Evolutionary conservation across 2,797 vertebrate species (phyloP).

Genomic region (Pseudocheirus occidentalis): DNA sequence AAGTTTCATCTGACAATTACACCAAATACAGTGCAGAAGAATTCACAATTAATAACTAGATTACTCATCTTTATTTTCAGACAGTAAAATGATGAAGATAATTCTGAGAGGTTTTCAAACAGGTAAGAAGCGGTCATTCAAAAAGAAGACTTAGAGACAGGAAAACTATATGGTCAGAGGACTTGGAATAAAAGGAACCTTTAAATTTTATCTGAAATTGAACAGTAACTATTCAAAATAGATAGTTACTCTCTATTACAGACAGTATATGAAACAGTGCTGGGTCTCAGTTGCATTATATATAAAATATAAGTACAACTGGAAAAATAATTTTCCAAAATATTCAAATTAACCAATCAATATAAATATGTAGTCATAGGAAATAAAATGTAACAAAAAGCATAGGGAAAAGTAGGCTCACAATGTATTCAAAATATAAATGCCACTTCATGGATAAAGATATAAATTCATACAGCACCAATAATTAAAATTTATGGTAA

Average conservation of each 20-base stretch:
- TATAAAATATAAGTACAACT: not conserved
- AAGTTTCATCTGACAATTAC: slow-evolving; percentile 47
- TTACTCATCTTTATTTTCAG: slow-evolving; percentile 49
- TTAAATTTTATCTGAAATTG: not conserved
- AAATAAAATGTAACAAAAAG: not conserved
- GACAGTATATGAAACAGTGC: not conserved
- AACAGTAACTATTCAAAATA: slow-evolving; percentile 47
- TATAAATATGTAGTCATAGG: not conserved
- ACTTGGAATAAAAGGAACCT: not conserved
- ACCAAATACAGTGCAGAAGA: slow-evolving; percentile 42
- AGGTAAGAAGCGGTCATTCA: not conserved
- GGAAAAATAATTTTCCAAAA: not conserved
- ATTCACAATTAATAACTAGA: slow-evolving; percentile 56
- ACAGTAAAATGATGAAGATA: slow-evolving; percentile 38
- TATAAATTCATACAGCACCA: not conserved
- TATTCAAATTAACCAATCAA: slow-evolving; percentile 45
- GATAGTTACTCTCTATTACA: not conserved
- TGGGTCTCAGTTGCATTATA: not conserved
- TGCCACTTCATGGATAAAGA: not conserved
- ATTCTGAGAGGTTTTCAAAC: slow-evolving; percentile 43
- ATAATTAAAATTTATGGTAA: not conserved
- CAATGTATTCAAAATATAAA: not conserved
- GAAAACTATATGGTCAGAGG: not conserved
- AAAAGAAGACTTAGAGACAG: not conserved
- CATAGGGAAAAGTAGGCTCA: not conserved